Conservation (phyloP, 2,888 invertebrate species). For the Tillus elongatus region DNA sequence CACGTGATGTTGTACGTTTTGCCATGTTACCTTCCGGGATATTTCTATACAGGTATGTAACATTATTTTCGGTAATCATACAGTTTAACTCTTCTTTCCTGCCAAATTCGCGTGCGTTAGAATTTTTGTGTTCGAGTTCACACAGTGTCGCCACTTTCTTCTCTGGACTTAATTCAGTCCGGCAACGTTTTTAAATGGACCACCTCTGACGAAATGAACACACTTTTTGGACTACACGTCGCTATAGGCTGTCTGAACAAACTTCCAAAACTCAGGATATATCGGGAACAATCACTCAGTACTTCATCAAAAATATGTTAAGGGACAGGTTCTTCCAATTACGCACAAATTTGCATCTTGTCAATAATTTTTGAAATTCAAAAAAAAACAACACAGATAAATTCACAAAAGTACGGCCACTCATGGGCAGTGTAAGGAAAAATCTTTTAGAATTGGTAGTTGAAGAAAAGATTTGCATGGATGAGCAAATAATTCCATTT, state of each 20-base stretch:
- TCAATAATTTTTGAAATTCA: slow-evolving; percentile 18
- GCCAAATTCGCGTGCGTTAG: too few species aligned
- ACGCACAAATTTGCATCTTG: slow-evolving; percentile 19
- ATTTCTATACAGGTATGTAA: too few species aligned
- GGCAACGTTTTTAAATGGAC: too few species aligned
- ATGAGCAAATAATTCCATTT: slow-evolving; percentile 12
- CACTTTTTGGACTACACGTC: slow-evolving; percentile 11
- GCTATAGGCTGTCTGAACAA: slow-evolving; percentile 14
- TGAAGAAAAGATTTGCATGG: slow-evolving; percentile 10
- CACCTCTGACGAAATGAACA: slow-evolving; percentile 10
- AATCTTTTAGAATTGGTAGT: slow-evolving; percentile 17
- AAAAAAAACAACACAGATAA: slow-evolving; percentile 15
- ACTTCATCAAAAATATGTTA: slow-evolving; percentile 17
- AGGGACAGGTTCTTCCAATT: slow-evolving; percentile 19
- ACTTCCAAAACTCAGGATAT: slow-evolving; percentile 13
- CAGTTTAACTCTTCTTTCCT: too few species aligned
- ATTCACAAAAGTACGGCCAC: slow-evolving; percentile 23
- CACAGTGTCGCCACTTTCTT: too few species aligned
- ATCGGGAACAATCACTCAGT: slow-evolving; percentile 14
- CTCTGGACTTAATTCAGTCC: too few species aligned
- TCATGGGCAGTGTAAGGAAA: slow-evolving; percentile 18
- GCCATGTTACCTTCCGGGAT: too few species aligned
- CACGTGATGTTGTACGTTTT: too few species aligned
- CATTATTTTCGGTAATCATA: too few species aligned
- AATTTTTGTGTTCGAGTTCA: too few species aligned